phyloP scores from a whole-genome alignment of 2,888 invertebrate species.

The Drosophila prolongata region DNA sequence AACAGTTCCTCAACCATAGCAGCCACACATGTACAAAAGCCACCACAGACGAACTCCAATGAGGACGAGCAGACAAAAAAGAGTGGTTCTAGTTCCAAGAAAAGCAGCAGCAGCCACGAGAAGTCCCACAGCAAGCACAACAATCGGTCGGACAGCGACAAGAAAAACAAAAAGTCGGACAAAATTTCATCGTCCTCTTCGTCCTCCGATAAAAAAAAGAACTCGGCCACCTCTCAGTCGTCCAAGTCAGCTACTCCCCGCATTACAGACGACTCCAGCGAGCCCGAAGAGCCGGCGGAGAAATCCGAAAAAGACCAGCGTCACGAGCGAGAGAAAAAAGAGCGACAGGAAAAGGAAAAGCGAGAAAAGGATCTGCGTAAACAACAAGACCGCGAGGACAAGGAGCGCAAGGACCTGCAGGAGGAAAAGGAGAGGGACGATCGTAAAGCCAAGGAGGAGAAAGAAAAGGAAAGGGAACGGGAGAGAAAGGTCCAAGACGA shows the following conservation, averaged over 20 bases:
- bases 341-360: conserved; percentile 64
- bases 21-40: conserved; percentile 63
- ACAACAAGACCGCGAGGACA: conserved; percentile 67
- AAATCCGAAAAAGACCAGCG: conserved; percentile 56
- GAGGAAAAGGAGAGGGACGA: conserved; percentile 63
- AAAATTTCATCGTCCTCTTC: conserved; percentile 27
- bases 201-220: conserved; percentile 75
- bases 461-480: conserved; percentile 54
- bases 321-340: conserved; percentile 58
- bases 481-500: conserved; percentile 57
- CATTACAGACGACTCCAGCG: conserved; percentile 72
- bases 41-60: conserved; percentile 50
- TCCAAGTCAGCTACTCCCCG: conserved; percentile 63
- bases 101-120: conserved; percentile 28
- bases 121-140: conserved; percentile 75
- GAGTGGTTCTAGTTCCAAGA: conserved; percentile 34
- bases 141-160: conserved; percentile 76
- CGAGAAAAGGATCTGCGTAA: conserved; percentile 61
- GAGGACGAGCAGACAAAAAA: conserved; percentile 48
- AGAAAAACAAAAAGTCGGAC: conserved; percentile 61
- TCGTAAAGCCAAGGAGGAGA: conserved; percentile 67
- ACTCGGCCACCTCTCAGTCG: conserved; percentile 66
- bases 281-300: conserved; percentile 67
- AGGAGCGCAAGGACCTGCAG: conserved; percentile 55
- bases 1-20: conserved; percentile 75